phyloP scores from a whole-genome alignment of 1,140 invertebrate species.

The Ylistrum balloti region DNA sequence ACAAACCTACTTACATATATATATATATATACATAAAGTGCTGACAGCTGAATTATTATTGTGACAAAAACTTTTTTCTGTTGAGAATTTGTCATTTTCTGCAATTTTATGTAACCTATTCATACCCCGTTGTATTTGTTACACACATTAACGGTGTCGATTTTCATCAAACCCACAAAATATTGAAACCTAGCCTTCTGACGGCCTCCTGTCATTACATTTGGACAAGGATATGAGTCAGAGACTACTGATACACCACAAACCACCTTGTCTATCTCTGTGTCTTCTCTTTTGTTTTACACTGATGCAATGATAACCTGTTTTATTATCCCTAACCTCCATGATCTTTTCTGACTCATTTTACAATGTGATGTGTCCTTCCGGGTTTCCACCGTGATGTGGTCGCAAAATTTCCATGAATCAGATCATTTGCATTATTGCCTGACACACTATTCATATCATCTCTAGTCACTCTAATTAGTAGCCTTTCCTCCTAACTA shows the following conservation, averaged over 20 bases:
- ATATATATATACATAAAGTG: background rate
- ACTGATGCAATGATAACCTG: conserved; percentile 29
- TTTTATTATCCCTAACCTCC: conserved; percentile 38
- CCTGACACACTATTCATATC: background rate
- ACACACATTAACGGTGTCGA: background rate
- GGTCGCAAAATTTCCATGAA: background rate
- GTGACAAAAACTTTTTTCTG: background rate
- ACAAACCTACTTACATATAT: background rate
- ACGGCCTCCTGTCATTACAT: background rate
- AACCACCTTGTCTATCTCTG: background rate
- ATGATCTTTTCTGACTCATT: conserved; percentile 1
- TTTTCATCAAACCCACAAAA: background rate
- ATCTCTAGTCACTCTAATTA: background rate
- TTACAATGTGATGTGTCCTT: background rate
- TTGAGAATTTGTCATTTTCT: background rate
- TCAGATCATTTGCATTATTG: background rate
- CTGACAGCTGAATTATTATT: background rate
- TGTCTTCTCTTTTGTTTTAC: background rate
- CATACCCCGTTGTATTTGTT: background rate
- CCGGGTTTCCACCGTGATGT: background rate
- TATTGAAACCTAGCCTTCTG: background rate
- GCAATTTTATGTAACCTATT: background rate
- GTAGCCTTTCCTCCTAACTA: no score
- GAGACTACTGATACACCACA: background rate
- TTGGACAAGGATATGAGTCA: conserved; percentile 1